A percentile compares a stretch with the other conserved stretches of the same genome.
These are phyloP conservation scores for Zapus hudsonius DNA, from an alignment of 2,113 vertebrate genomes.

Conservation along the genomic window DNA sequence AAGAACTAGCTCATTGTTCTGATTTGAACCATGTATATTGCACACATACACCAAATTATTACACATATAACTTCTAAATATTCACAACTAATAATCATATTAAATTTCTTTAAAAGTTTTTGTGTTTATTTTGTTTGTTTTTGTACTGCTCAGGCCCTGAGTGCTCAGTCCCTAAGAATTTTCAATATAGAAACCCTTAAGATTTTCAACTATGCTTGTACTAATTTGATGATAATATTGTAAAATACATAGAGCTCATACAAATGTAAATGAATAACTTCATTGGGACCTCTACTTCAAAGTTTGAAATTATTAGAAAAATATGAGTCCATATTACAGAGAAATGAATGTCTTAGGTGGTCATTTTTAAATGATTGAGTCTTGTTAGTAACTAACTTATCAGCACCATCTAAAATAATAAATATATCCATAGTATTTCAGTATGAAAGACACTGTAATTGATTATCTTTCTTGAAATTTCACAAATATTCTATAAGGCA, in stretches of 20 bases:
- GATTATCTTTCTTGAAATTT: not conserved
- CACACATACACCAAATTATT: not conserved
- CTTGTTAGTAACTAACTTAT: slow-evolving; percentile 20
- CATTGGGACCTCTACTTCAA: not conserved
- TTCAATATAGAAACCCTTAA: not conserved
- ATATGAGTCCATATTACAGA: not conserved
- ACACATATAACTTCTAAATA: not conserved
- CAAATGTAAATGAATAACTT: not conserved
- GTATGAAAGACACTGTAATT: not conserved
- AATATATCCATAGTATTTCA: not conserved
- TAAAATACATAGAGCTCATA: not conserved
- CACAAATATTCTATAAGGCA: not conserved
- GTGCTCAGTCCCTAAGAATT: not conserved
- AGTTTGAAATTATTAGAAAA: slow-evolving; percentile 26
- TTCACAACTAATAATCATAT: too few species aligned
- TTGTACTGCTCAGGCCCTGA: not conserved
- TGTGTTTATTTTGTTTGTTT: not conserved
- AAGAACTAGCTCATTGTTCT: not conserved
- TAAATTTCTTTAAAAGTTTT: not conserved
- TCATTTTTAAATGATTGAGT: not conserved
- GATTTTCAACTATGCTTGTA: not conserved
- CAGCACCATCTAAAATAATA: not conserved
- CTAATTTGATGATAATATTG: not conserved
- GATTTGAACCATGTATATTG: not conserved
- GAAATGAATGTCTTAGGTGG: not conserved